phyloP scores from a whole-genome alignment of 2,888 invertebrate species.

The Ischnus inquisitorius region DNA sequence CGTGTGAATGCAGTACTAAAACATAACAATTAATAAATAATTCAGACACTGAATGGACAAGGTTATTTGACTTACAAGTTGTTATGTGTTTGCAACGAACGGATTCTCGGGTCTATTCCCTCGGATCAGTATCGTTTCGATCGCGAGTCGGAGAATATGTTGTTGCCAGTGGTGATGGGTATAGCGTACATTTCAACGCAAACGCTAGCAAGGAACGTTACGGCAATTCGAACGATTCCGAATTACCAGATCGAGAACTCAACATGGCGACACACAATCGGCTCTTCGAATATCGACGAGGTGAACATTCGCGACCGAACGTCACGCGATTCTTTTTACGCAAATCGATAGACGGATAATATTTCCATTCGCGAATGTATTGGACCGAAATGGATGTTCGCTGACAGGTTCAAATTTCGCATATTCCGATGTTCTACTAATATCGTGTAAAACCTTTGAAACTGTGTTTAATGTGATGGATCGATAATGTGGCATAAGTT shows the following conservation, averaged over 20 bases:
- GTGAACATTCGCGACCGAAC: slow-evolving; percentile 5
- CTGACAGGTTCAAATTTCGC: background rate
- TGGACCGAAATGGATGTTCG: background rate
- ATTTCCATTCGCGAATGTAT: background rate
- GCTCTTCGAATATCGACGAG: background rate
- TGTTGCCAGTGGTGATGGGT: background rate
- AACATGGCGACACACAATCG: background rate
- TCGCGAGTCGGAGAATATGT: slow-evolving; percentile 6
- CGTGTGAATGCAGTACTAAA: background rate
- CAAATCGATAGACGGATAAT: background rate
- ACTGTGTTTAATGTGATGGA: too few species aligned
- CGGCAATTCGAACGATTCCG: background rate
- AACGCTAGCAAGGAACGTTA: background rate
- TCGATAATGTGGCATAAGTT: too few species aligned
- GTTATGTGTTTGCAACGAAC: background rate
- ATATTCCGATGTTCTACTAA: background rate
- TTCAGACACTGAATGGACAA: background rate
- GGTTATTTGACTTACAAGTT: background rate
- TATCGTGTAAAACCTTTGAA: background rate
- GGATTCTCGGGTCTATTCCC: background rate
- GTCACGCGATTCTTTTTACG: background rate
- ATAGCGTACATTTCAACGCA: background rate
- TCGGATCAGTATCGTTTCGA: background rate
- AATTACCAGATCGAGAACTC: background rate
- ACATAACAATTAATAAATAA: background rate